Conservation (phyloP, 2,888 invertebrate genomes). For the Nebria brevicollis region DNA sequence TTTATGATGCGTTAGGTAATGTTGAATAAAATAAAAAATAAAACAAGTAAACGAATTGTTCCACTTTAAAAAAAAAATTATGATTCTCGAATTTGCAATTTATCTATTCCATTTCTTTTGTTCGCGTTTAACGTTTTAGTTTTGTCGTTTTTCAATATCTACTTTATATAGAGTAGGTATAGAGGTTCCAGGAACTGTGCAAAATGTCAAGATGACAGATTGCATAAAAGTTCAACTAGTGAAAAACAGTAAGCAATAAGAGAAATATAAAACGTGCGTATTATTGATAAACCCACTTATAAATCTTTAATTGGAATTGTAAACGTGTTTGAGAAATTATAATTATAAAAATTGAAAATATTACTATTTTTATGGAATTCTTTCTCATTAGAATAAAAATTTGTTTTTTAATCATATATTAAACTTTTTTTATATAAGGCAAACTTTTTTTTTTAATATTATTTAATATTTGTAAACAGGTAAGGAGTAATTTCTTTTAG, state of each 20-base stretch:
- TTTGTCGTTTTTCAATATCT: constrained; percentile 11
- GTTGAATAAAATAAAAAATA: constrained; percentile 17
- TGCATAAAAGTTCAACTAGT: constrained; percentile 14
- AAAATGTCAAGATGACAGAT: constrained; percentile 21
- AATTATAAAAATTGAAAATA: no score
- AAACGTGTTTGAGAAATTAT: no score
- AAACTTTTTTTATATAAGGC: no score
- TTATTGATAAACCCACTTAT: constrained; percentile 12
- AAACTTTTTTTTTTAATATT: no score
- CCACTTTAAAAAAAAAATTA: constrained; percentile 28
- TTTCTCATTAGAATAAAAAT: no score
- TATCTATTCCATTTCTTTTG: constrained; percentile 21
- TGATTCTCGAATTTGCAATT: constrained; percentile 21
- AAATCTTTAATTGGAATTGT: no score
- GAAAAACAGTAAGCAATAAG: neutral
- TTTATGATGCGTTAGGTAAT: no score
- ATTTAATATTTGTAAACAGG: no score
- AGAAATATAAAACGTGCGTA: neutral
- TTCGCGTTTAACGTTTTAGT: constrained; percentile 21
- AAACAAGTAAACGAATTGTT: constrained; percentile 19
- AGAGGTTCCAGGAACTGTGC: neutral
- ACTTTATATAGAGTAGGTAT: constrained; percentile 11
- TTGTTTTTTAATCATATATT: no score
- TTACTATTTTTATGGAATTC: no score
- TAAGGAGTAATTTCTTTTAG: neutral